Evolutionary conservation across 2,888 invertebrate species (phyloP).

Genomic region (Hanleya hanleyi): DNA sequence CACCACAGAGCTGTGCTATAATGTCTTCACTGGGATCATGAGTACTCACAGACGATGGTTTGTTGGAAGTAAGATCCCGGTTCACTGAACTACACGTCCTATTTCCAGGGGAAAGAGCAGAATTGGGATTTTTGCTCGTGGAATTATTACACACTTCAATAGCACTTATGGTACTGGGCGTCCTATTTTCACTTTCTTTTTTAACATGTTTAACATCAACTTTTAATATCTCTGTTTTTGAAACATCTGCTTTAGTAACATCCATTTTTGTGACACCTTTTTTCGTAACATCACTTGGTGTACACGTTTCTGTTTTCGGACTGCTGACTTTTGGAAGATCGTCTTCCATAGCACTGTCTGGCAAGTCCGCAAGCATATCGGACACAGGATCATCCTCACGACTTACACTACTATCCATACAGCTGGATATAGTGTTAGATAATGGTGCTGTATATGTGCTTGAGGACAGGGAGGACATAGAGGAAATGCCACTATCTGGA

Average conservation of each 20-base stretch:
- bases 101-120: too few species aligned
- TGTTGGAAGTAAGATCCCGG: background rate
- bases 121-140: too few species aligned
- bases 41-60: background rate
- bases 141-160: too few species aligned
- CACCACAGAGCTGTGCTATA: background rate
- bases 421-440: background rate
- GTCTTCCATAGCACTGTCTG: slow-evolving; percentile 1
- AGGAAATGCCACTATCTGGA: background rate
- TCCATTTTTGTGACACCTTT: background rate
- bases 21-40: background rate
- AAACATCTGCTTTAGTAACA: background rate
- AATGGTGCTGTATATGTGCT: background rate
- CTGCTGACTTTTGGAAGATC: background rate
- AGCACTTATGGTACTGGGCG: background rate
- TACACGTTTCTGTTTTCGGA: background rate
- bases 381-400: background rate
- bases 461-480: background rate
- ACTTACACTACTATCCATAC: background rate
- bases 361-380: background rate
- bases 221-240: background rate
- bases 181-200: background rate
- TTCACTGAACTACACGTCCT: background rate
- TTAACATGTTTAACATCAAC: background rate
- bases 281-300: background rate